These are phyloP conservation scores for Lagodon rhomboides DNA, from an alignment of 2,797 vertebrate species.

Conservation along the genomic window DNA sequence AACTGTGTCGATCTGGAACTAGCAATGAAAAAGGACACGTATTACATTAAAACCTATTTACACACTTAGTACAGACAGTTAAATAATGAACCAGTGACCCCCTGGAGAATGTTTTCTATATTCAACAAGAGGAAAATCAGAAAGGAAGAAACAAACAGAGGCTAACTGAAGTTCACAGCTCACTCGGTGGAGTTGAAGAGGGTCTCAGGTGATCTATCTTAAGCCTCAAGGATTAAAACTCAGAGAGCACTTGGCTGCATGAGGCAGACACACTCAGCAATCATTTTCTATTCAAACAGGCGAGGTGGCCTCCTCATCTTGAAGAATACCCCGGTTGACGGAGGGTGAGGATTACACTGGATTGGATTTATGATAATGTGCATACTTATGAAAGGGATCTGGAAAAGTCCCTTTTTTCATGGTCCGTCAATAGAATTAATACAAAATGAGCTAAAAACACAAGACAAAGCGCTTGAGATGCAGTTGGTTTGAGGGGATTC, in stretches of 20 bases:
- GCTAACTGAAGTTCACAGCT: constrained; percentile 30
- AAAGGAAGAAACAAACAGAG: constrained; percentile 45
- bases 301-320: constrained; percentile 45
- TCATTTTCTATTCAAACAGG: constrained; percentile 65
- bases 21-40: too few relatives aligned
- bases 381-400: constrained; percentile 38
- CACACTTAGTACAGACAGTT: constrained; percentile 8
- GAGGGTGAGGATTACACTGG: constrained; percentile 37
- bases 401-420: constrained; percentile 27
- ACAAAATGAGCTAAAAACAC: constrained; percentile 36
- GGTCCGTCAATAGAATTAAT: constrained; percentile 23
- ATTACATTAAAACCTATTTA: constrained; percentile 5
- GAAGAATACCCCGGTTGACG: constrained; percentile 20
- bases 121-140: constrained; percentile 20
- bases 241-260: constrained; percentile 43
- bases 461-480: neutral
- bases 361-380: constrained; percentile 57
- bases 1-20: too few relatives aligned
- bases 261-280: constrained; percentile 60
- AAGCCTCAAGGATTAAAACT: constrained; percentile 53
- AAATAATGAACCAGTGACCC: neutral
- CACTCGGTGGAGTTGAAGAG: constrained; percentile 49
- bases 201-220: constrained; percentile 59
- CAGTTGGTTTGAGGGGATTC: constrained; percentile 8
- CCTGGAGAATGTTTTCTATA: constrained; percentile 14